Base-by-base conservation (phyloP, 1,140 invertebrate species). In the Phthorimaea operculella region DNA sequence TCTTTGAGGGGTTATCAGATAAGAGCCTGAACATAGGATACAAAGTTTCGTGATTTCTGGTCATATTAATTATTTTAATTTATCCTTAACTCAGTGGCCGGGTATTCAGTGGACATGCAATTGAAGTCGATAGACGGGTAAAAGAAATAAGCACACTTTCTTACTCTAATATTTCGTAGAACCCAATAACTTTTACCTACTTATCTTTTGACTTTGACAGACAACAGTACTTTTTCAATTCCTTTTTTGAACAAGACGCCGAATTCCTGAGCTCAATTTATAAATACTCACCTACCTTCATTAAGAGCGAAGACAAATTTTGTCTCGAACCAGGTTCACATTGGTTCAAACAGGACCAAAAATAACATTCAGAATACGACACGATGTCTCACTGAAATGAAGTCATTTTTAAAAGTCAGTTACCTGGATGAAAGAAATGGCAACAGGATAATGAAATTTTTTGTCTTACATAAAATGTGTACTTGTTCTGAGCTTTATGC, bases 371-470 rank as follows among this genome's bases (percentile, higher is more conserved):
- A 3, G 36, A 39, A 39, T n/a, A 39, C 36, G 36, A 39, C 36
- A 39, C 36, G 36, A 39, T 39, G 36, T 39, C 36, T 39, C 36
- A 39, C 36, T 39, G 36, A 39, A 39, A 39, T 39, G 10, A 39
- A 39, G 36, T 39, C 36, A 39, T 39, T 39, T 39, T 39, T 39
- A 39, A 39, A 39, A 39, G 36, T 39, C 36, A 39, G 21, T 28
- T 28, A 28, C 21, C 36, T 10, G 10, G 36, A 3, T 39, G 33
- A 39, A 12, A 39, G n/a, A 12, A n/a, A 12, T 39, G 10, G 36
- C 36, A 28, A 28, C 21, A 28, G 21, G 21, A 28, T 28, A 28
- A 28, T 28, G 21, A 28, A 28, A 28, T 28, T 28, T 28, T 2
- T 28, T 28, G 21, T 28, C n/a, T n/a, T n/a, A 28, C 2, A 28